These are phyloP conservation scores for Hydriomena furcata DNA, from an alignment of 2,888 invertebrate species.

Conservation along the genomic window DNA sequence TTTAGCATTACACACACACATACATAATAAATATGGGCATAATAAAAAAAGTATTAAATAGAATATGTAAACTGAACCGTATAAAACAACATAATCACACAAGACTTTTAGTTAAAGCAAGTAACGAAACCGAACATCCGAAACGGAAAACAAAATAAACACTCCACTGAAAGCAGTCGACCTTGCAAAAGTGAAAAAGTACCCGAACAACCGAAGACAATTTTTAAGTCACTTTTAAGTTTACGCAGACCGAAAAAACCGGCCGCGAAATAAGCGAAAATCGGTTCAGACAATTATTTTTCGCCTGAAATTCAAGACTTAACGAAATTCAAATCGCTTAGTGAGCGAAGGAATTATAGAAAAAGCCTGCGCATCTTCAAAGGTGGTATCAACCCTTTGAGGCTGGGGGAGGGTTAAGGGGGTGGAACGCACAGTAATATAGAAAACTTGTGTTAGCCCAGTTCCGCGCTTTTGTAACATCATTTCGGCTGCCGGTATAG, in stretches of 20 bases:
- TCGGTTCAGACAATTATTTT: constrained; percentile 80
- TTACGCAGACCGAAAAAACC: constrained; percentile 47
- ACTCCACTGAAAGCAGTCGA: constrained; percentile 41
- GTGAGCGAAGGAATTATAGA: constrained; percentile 78
- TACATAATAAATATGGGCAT: too few relatives aligned
- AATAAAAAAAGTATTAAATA: too few relatives aligned
- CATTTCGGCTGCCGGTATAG: constrained; percentile 75
- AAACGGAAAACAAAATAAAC: constrained; percentile 1
- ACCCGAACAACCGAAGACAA: constrained; percentile 45
- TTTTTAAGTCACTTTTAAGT: constrained; percentile 49
- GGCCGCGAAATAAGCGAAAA: constrained; percentile 63
- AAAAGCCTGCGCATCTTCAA: constrained; percentile 82
- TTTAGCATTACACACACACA: too few relatives aligned
- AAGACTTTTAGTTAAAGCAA: too few relatives aligned
- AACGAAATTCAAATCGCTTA: constrained; percentile 83
- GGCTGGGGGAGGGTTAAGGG: constrained; percentile 38
- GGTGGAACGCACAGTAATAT: constrained; percentile 78
- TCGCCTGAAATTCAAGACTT: constrained; percentile 80
- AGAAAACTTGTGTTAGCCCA: constrained; percentile 84
- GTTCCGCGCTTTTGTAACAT: constrained; percentile 83
- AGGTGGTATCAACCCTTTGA: constrained; percentile 79
- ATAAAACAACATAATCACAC: too few relatives aligned
- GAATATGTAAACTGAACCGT: too few relatives aligned
- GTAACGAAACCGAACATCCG: too few relatives aligned
- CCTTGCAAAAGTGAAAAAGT: constrained; percentile 54